phyloP scores from a whole-genome alignment of 2,113 vertebrate genomes.

The Perognathus longimembris region DNA sequence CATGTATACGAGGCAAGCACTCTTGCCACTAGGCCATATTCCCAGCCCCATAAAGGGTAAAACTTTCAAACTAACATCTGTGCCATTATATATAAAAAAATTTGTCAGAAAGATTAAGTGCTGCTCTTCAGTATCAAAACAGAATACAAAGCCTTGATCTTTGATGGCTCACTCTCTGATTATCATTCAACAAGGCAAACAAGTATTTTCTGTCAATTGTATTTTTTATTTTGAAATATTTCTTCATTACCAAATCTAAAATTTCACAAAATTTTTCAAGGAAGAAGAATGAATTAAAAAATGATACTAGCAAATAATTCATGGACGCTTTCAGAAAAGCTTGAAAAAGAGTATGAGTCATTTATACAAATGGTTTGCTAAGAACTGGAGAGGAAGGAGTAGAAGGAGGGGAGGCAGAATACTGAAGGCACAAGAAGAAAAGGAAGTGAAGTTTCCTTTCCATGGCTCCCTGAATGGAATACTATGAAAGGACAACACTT shows the following conservation, averaged over 20 bases:
- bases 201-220: neutral
- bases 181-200: neutral
- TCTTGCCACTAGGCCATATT: too few species aligned
- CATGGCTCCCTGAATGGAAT: neutral
- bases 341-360: neutral
- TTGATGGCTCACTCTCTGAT: neutral
- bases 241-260: neutral
- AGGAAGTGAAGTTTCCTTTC: neutral
- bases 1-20: too few species aligned
- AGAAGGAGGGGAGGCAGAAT: neutral
- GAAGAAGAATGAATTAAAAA: neutral
- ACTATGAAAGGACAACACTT: neutral
- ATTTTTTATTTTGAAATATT: too few species aligned
- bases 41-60: slow-evolving; percentile 39
- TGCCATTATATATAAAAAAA: neutral
- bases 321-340: neutral
- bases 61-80: neutral
- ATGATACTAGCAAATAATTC: neutral
- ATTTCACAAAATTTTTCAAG: neutral
- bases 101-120: neutral
- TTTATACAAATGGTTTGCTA: neutral
- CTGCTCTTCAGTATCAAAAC: neutral
- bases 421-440: neutral
- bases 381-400: neutral
- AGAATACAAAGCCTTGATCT: neutral